These are phyloP conservation scores for Opisthograptis luteolata DNA, from an alignment of 2,888 invertebrate species.

Conservation along the genomic window DNA sequence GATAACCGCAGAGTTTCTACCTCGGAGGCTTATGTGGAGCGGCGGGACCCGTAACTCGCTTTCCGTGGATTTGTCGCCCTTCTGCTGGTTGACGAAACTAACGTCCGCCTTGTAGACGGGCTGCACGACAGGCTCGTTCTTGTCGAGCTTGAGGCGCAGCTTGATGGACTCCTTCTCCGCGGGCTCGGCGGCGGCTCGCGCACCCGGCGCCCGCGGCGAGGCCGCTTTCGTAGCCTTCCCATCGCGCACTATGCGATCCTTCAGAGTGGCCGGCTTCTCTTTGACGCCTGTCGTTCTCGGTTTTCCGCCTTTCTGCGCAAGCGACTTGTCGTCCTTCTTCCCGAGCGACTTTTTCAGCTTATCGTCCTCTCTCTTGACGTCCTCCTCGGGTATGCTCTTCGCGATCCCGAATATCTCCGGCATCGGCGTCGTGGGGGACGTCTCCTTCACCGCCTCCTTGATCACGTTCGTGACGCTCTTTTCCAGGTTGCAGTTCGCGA, in stretches of 20 bases:
- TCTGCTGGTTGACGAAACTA: constrained; percentile 87
- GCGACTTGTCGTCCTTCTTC: constrained; percentile 63
- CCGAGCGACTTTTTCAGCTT: constrained; percentile 53
- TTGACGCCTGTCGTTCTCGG: constrained; percentile 66
- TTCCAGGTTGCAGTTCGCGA: constrained; percentile 65
- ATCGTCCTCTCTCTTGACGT: constrained; percentile 59
- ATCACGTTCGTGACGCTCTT: constrained; percentile 35
- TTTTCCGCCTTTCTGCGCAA: constrained; percentile 69
- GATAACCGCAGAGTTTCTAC: constrained; percentile 93
- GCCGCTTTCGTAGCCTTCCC: constrained; percentile 72
- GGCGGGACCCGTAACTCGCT: constrained; percentile 93
- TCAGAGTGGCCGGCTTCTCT: constrained; percentile 70
- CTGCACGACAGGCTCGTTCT: constrained; percentile 90
- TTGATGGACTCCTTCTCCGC: constrained; percentile 90
- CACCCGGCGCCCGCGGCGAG: constrained; percentile 61
- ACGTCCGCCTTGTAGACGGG: constrained; percentile 93
- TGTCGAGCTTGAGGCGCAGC: constrained; percentile 91
- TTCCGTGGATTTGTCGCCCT: constrained; percentile 82
- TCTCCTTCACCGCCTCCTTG: constrained; percentile 20
- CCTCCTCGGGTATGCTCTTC: constrained; percentile 64
- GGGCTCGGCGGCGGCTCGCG: constrained; percentile 45
- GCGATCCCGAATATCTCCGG: constrained; percentile 85
- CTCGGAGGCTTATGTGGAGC: constrained; percentile 93
- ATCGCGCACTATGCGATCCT: constrained; percentile 72
- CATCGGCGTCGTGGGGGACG: constrained; percentile 44